phyloP scores from a whole-genome alignment of 1,140 invertebrate genomes.

The Euglossa dilemma region DNA sequence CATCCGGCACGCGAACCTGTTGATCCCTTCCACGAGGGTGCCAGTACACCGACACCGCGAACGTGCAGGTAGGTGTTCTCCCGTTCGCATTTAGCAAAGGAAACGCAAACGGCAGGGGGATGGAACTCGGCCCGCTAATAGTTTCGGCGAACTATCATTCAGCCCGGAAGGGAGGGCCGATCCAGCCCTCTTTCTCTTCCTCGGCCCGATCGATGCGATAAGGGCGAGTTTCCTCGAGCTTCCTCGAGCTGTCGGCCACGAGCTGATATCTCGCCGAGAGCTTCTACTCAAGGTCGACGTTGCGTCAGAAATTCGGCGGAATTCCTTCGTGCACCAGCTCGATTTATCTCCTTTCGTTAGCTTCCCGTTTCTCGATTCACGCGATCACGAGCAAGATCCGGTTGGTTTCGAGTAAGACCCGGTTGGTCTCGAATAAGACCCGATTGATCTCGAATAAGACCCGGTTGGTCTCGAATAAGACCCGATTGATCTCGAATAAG shows the following conservation, averaged over 20 bases:
- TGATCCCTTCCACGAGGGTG: slow-evolving; percentile 59
- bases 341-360: no score
- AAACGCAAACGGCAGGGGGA: background rate
- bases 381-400: no score
- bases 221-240: slow-evolving; percentile 45
- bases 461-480: no score
- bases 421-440: no score
- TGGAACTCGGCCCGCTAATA: slow-evolving; percentile 1
- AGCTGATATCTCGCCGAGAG: slow-evolving; percentile 43
- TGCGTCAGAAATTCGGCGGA: slow-evolving; percentile 58
- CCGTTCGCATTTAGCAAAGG: slow-evolving; percentile 1
- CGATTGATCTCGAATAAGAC: no score
- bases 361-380: no score
- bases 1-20: slow-evolving; percentile 80
- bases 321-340: no score
- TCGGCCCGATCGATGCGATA: slow-evolving; percentile 38
- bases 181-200: background rate
- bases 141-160: slow-evolving; percentile 38
- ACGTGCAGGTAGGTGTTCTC: slow-evolving; percentile 38
- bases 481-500: no score
- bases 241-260: slow-evolving; percentile 12
- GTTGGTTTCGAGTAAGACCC: no score
- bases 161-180: background rate
- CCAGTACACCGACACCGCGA: slow-evolving; percentile 23
- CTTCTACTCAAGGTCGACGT: slow-evolving; percentile 53